Base-by-base conservation (phyloP, 2,113 vertebrate genomes). In the Pagrus major region DNA sequence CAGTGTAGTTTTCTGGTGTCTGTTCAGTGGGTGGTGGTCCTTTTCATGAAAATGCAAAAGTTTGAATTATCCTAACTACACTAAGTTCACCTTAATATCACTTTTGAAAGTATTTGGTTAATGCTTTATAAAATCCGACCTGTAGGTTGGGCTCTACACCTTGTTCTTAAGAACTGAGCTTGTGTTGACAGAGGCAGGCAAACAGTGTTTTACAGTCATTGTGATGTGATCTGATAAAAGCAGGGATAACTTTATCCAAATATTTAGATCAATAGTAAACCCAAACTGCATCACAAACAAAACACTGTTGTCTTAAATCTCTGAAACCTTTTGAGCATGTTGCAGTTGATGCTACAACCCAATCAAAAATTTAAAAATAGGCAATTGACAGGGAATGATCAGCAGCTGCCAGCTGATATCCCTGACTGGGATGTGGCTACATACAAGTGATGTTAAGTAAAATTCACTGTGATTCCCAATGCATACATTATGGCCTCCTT, bases 181-280 rank as follows among this genome's bases (percentile, higher is more conserved):
- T 9, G 20, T 71, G 52, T 20, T 7, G 15, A 9, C 6, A 0
- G 27, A 66, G 27, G 21, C 39, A 35, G 51, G 29, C 27, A 35
- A 66, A 35, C 14, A 64, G 12, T 9, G 15, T 44, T 52, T 39
- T 51, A 39, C 10, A 25, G 29, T 47, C 5, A 18, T 42, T 56
- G 15, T 44, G 14, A 46, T 20, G 8, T 7, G 6, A 58, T 46
- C 6, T 7, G 41, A 56, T 56, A 46, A 66, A 35, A 64, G 37
- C 27, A 37, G 41, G 15, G 25, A 27, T 56, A 9, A 35, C n/a
- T 35, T 46, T 20, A 47, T 76, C 37, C 41, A 76, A 27, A 76
- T 39, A 46, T 66, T 76, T 42, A 23, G 11, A 37, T 14, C 16
- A 6, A 18, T 20, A 25, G 7, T 11, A 59, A 59, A 49, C 23